Base-by-base conservation (phyloP, 2,113 vertebrate genomes). In the Mystacornis crossleyi region DNA sequence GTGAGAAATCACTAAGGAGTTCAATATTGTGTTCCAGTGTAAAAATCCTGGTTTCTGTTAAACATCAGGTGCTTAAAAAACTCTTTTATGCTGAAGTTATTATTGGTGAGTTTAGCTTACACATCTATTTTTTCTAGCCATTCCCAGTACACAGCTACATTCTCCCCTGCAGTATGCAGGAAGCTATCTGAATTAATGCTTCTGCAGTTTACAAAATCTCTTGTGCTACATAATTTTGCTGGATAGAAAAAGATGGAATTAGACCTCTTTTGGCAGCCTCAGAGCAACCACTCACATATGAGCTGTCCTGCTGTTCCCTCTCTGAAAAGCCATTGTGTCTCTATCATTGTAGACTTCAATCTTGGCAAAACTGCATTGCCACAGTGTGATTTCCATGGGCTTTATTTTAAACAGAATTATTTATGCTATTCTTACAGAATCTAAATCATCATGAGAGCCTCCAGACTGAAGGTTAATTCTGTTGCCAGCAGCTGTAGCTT, bases 351-450 rank as follows among this genome's bases (percentile, higher is more conserved):
- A 91, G 90, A 89, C 77, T 81, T 95, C 73, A 79, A 79, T 91
- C 81, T 91, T 96, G 90, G 90, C 95, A 92, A 85, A 96, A 74
- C 42, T 93, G 20, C 74, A 72, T 62, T 92, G 50, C 73, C 71
- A 81, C 90, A 90, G 69, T 81, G 55, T 87, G 85, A 65, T 94
- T 94, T 93, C 89, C n/a, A 86, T 60, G 77, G 69, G 85, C 62
- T 95, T 95, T 93, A 89, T 94, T 96, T 96, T 94, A 92, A 92
- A 92, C 19, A 74, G 91, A 95, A 95, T 95, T 95, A 95, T 97
- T 97, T 95, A 94, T 90, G 70, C 72, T 83, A 65, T 91, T 95
- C 91, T 89, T 85, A 80, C 77, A 90, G 95, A 95, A 93, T 81
- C 75, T 92, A 95, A 93, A 96, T 93, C 57, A 83, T 78, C 36